Evolutionary conservation across 2,888 invertebrate species (phyloP), one percentile per base, ranked within the genome.

Genomic region (Ectropis crepuscularia): DNA sequence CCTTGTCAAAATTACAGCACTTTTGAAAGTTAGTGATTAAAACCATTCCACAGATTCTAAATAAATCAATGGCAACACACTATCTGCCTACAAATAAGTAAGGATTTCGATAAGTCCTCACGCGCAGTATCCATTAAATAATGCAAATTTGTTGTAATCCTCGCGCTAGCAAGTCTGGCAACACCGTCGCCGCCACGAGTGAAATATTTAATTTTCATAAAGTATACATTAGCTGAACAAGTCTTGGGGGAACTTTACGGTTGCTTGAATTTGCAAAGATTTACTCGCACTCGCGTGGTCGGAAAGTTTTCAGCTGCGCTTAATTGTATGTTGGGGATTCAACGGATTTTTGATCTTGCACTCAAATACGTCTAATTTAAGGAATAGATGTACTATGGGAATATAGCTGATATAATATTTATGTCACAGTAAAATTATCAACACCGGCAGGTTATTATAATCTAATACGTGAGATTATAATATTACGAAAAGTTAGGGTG

Each of bases 191-290:
- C 79, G 78, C 81, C 82, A 77, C 75, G 84, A 88, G 87, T 87
- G 89, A 90, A 89, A 91, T 92, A 91, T 92, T 92, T 91, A 92
- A 92, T 92, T 92, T 92, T 92, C 91, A 92, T 90, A 91, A 91
- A 90, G 90, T 90, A 86, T 88, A 86, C 88, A 89, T 90, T 89
- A 88, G 83, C 84, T 77, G 78, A 79, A 82, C 83, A 82, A 81
- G 80, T 53, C 67, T 67, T 63, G 68, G 78, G 74, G 76, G 78
- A 74, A 78, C 78, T 78, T 74, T 48, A 43, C 61, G 63, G 48
- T 61, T 58, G 63, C 60, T 51, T 55, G 50, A 65, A 53, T 65
- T 55, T 50, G 51, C 53, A 28, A 42, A 51, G 60, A 64, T 64
- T 64, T 47, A 53, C 64, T 55, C 38, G 57, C 49, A 53, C 64